Evolutionary conservation across 2,797 vertebrate genomes (phyloP), one percentile per base, ranked within the genome.

Genomic region (Enteromius viviparus): DNA sequence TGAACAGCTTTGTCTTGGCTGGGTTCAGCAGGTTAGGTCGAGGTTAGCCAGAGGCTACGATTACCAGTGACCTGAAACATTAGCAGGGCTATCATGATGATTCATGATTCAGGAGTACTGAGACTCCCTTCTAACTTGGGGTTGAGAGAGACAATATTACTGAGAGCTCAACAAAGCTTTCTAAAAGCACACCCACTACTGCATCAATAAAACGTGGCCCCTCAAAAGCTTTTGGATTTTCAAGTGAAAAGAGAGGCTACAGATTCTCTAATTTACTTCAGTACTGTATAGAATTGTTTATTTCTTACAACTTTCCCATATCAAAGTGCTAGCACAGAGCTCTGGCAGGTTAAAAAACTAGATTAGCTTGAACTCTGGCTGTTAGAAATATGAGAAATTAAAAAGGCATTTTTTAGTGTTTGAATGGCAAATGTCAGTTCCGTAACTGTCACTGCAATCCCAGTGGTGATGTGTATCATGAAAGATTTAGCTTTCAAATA

Each of bases 31-130:
- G 89, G 86, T 89, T 89, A 87, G 83, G 2, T 84, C 65, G 86
- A 77, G 92, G 91, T 92, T 81, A 93, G 89, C 84, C 90, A 92
- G 85, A 79, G 87, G 91, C 89, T 86, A 85, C 78, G 84, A 89
- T 92, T 74, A 83, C 80, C 86, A 89, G 87, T 88, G 90, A 91
- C 89, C 88, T 87, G 87, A 92, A 92, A 94, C 88, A 88, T 84
- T 75, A 87, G 86, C 79, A 72, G 78, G 60, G 83, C 86, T 85
- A 85, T 88, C 85, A 84, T 76, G 32, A 68, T 88, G 88, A 92
- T 87, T 90, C 82, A 88, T 88, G 90, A 91, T 90, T 88, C 87
- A 89, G 81, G 66, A 89, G 85, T 62, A 68, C 81, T 85, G 80
- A 82, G 66, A 83, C 65, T 65, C 65, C 37, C n/a, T 84, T 78